Base-by-base conservation (phyloP, 2,888 invertebrate species). In the Neoascia interrupta region DNA sequence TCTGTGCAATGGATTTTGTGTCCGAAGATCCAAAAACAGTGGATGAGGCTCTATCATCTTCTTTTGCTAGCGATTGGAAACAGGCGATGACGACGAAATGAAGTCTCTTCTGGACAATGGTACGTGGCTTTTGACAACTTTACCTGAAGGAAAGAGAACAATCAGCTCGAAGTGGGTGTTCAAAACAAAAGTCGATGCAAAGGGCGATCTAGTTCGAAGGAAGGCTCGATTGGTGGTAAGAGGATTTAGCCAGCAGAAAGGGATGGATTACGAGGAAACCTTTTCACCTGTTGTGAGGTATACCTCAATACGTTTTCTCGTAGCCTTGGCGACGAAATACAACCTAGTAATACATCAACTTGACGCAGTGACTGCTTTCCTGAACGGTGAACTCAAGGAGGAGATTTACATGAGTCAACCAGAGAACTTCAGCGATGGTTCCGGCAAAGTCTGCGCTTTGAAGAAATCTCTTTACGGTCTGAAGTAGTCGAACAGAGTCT, bases 231-330 rank as follows among this genome's bases (percentile, higher is more conserved):
- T 49, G n/a, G 51, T 63, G 13, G 39, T 15, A 8, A 18, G 26
- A 41, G 28, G 18, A n/a, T 56, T 56, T 21, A 5, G 18, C 10
- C 47, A 63, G 23, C 47, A 39, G 5, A 8, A 37, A 23, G 54
- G 23, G 28, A 39, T 64, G n/a, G 49, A 64, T 13, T 56, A 31
- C 19, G 43, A 39, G 5, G 47, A 47, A n/a, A 72, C 64, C 8
- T 54, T 64, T 23, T 6, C 54, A 11, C 45, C 47, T 37, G 54
- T 63, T 8, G 34, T 21, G 16, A 5, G 45, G n/a, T 43, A 13
- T 11, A 19, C 8, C 5, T 54, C 21, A 18, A 51, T 54, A 2
- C 15, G 54, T 13, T 19, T 54, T 28, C 16, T 66, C 11, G 10
- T 56, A 4, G 19, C 56, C 5, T 18, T 41, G 41, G 41, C 41